Base-by-base conservation (phyloP, 1,140 invertebrate genomes). In the Lordiphosa mommai region DNA sequence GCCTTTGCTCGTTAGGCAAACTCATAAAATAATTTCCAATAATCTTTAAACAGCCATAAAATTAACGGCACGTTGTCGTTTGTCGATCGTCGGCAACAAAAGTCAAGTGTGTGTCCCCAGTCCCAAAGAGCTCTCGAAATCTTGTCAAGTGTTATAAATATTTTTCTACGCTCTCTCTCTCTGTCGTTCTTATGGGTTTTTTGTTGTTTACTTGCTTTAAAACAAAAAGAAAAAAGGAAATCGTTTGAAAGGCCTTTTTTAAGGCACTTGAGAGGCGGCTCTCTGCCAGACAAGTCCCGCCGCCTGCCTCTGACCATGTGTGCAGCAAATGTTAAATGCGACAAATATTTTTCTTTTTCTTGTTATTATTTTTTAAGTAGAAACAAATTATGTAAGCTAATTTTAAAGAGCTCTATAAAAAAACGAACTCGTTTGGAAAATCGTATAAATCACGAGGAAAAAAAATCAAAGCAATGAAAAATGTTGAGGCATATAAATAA, bases 121-220 rank as follows among this genome's bases (percentile, higher is more conserved):
- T 29, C 53, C 16, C 33, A 38, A 48, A 57, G 63, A 43, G 63
- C 34, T 53, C 65, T 52, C 46, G 23, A 64, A 82, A 82, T 80
- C 77, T 68, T 82, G 76, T 82, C 76, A 82, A 82, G 76, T 82
- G 76, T 64, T 82, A 82, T 76, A 80, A 84, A 82, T 82, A 82
- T 80, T 82, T 71, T 68, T 76, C 77, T 63, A 76, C 76, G 56
- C 59, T 63, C 65, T 52, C 27, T 50, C 37, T 27, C 30, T 68
- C 33, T 32, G 27, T 27, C 12, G 16, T 64, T 16, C 23, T 30
- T 47, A 29, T 7, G 9, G 10, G 33, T 40, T 14, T 50, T 9
- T 32, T 33, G 12, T 47, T 68, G 38, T 69, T 56, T 50, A 33
- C 41, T 49, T 33, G 27, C 29, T 17, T 38, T 36, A 47, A 49